These are phyloP conservation scores for Ecliptopera silaceata DNA, from an alignment of 2,888 invertebrate genomes.

Conservation along the genomic window DNA sequence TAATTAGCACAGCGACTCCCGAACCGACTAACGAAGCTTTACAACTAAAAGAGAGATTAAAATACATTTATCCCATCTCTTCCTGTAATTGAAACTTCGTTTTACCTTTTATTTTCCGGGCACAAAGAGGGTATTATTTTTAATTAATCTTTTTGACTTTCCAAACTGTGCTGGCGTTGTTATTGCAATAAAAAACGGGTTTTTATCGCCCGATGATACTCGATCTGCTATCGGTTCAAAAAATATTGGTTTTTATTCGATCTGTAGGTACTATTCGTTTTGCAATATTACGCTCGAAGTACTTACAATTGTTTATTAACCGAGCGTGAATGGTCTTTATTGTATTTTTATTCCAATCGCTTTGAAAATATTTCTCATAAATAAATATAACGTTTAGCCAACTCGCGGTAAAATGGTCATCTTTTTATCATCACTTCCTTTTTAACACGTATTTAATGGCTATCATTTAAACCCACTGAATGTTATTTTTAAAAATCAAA, in stretches of 20 bases:
- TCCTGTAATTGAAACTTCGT: constrained; percentile 54
- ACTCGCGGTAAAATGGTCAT: constrained; percentile 3
- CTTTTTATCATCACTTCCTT: constrained; percentile 20
- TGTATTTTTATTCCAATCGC: neutral
- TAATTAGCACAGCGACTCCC: constrained; percentile 36
- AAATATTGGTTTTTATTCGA: constrained; percentile 12
- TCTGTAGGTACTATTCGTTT: constrained; percentile 1
- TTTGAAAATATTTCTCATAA: constrained; percentile 1
- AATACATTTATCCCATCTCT: constrained; percentile 42
- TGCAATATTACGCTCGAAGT: constrained; percentile 5
- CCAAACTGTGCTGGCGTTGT: constrained; percentile 36
- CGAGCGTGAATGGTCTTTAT: neutral
- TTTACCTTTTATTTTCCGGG: constrained; percentile 61
- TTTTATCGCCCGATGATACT: constrained; percentile 14
- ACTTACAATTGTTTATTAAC: constrained; percentile 4
- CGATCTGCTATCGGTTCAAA: constrained; percentile 7
- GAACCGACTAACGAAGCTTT: constrained; percentile 36
- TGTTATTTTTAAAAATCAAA: constrained; percentile 16
- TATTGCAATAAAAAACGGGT: constrained; percentile 21
- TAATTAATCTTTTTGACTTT: constrained; percentile 62
- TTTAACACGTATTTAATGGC: constrained; percentile 21
- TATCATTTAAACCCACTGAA: constrained; percentile 15
- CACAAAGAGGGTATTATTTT: constrained; percentile 59
- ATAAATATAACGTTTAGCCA: constrained; percentile 2
- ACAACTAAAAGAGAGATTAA: constrained; percentile 48